Percentiles rank a stretch among this genome's conserved stretches.
phyloP scores from a whole-genome alignment of 2,113 vertebrate genomes.

The Bubo bubo region DNA sequence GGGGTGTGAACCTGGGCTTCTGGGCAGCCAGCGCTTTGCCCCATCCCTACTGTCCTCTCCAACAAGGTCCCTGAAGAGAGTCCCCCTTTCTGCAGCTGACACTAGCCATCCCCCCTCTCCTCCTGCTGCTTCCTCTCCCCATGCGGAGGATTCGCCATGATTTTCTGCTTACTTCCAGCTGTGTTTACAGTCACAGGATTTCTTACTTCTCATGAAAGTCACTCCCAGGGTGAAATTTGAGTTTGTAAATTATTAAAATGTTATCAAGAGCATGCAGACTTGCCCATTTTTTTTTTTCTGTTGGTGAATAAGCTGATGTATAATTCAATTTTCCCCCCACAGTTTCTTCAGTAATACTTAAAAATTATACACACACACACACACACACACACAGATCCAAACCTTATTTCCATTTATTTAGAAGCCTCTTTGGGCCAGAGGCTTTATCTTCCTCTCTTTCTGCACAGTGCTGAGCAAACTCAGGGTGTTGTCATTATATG shows the following conservation, averaged over 20 bases:
- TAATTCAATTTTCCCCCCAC: constrained; percentile 50
- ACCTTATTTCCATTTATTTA: constrained; percentile 51
- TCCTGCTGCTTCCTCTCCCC: background rate
- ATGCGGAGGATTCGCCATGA: background rate
- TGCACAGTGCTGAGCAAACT: background rate
- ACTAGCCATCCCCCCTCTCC: accelerated
- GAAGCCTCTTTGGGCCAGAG: constrained; percentile 34
- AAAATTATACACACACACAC: background rate
- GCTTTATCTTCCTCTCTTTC: constrained; percentile 6
- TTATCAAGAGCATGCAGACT: constrained; percentile 65
- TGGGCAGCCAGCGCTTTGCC: background rate
- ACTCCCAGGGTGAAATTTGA: constrained; percentile 62
- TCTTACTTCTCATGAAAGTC: constrained; percentile 55
- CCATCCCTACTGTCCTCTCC: background rate
- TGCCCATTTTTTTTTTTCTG: background rate
- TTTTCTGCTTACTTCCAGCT: constrained; percentile 24
- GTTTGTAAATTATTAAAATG: constrained; percentile 74
- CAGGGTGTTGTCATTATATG: background rate
- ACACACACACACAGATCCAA: background rate
- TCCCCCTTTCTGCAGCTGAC: background rate
- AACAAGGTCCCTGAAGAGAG: background rate
- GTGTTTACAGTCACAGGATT: constrained; percentile 52
- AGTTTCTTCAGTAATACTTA: constrained; percentile 54
- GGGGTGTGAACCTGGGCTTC: background rate
- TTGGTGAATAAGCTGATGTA: constrained; percentile 62